These are phyloP conservation scores for Muschampia plurimacula DNA, from an alignment of 2,888 invertebrate genomes.

Conservation along the genomic window DNA sequence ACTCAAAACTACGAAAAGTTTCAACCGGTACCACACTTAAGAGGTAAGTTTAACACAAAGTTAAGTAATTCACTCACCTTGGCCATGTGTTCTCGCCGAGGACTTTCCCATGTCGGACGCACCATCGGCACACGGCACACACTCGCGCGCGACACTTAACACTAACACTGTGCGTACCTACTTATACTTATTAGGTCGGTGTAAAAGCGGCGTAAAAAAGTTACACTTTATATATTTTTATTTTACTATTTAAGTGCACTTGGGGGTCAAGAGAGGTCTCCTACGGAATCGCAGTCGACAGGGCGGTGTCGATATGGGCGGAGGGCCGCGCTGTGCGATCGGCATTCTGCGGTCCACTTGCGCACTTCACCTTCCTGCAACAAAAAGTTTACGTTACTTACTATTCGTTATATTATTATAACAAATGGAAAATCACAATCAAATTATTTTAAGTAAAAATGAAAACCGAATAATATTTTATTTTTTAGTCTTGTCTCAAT, in stretches of 20 bases:
- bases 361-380: slow-evolving; percentile 75
- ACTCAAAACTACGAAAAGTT: too few species aligned
- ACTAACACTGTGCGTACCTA: slow-evolving; percentile 77
- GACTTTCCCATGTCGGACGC: slow-evolving; percentile 86
- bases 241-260: slow-evolving; percentile 83
- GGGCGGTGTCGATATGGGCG: slow-evolving; percentile 77
- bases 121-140: slow-evolving; percentile 82
- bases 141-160: slow-evolving; percentile 76
- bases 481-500: too few species aligned
- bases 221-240: slow-evolving; percentile 83
- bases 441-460: too few species aligned
- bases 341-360: slow-evolving; percentile 79
- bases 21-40: too few species aligned
- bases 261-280: slow-evolving; percentile 76
- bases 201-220: slow-evolving; percentile 83
- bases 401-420: too few species aligned
- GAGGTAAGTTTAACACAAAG: not conserved
- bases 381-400: slow-evolving; percentile 52
- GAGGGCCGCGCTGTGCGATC: slow-evolving; percentile 85
- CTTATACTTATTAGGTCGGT: slow-evolving; percentile 79
- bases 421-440: too few species aligned
- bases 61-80: slow-evolving; percentile 71
- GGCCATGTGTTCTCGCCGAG: slow-evolving; percentile 86
- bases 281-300: slow-evolving; percentile 78
- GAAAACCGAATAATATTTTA: too few species aligned